A percentile compares a stretch with the other conserved stretches of the same genome.
Conservation (phyloP, 2,797 vertebrate species). For the Delichon dasypus region DNA sequence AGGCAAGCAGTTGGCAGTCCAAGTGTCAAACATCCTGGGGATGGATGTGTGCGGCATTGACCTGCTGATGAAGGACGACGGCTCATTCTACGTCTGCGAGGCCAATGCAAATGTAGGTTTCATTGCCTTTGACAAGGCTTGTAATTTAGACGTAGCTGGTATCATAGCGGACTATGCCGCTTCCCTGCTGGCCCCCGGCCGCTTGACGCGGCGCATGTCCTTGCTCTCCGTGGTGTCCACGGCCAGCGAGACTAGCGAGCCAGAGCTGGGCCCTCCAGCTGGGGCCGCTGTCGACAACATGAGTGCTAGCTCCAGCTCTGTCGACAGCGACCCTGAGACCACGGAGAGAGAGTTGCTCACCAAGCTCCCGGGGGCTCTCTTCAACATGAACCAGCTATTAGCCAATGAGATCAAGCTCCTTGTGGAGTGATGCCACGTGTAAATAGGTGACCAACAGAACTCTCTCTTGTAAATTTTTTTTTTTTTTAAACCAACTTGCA, state of each 20-base stretch:
- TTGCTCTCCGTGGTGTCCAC: constrained; percentile 85
- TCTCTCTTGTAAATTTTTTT: constrained; percentile 72
- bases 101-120: constrained; percentile 85
- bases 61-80: constrained; percentile 82
- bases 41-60: constrained; percentile 84
- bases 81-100: constrained; percentile 83
- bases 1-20: constrained; percentile 81
- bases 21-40: constrained; percentile 83
- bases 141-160: constrained; percentile 83
- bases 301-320: constrained; percentile 85
- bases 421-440: constrained; percentile 78
- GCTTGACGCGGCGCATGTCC: constrained; percentile 83
- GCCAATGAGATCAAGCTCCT: constrained; percentile 84
- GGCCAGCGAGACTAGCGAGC: constrained; percentile 84
- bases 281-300: constrained; percentile 82
- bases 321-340: constrained; percentile 86
- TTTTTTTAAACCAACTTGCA: constrained; percentile 75
- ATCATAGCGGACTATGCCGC: constrained; percentile 82
- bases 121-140: constrained; percentile 85
- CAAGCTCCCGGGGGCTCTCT: constrained; percentile 82
- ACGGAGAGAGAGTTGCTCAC: constrained; percentile 83
- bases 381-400: constrained; percentile 86
- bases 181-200: constrained; percentile 82
- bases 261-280: constrained; percentile 81
- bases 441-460: constrained; percentile 73